Conservation (phyloP, 2,797 vertebrate species). For the Rachycentron canadum region DNA sequence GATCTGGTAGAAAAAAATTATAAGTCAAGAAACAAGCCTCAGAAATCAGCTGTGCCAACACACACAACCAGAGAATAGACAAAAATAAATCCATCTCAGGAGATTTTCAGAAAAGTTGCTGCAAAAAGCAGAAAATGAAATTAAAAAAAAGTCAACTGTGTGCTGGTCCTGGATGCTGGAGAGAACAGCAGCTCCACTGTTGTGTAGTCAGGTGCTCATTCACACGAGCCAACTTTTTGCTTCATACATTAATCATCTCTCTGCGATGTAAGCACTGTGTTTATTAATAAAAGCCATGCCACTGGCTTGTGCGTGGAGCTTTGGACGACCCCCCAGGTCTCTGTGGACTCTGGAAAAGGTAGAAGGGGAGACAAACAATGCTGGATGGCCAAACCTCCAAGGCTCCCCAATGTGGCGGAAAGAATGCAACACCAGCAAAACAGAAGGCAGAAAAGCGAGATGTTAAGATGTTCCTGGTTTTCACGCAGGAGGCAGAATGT, state of each 20-base stretch:
- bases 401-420: constrained; percentile 73
- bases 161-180: constrained; percentile 7
- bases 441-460: constrained; percentile 43
- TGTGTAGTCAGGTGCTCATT: constrained; percentile 62
- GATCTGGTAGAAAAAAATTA: not conserved
- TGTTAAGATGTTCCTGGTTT: constrained; percentile 60
- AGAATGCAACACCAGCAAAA: constrained; percentile 77
- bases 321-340: constrained; percentile 54
- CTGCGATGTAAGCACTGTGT: constrained; percentile 20
- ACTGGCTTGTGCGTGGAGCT: constrained; percentile 9
- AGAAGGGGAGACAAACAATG: constrained; percentile 67
- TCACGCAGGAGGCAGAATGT: constrained; percentile 42
- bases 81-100: not conserved
- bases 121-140: constrained; percentile 17
- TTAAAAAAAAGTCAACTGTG: not conserved
- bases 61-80: not conserved
- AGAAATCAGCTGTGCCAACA: not conserved
- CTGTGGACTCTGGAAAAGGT: constrained; percentile 64
- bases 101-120: not conserved
- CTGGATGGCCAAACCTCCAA: constrained; percentile 57
- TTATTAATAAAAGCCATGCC: constrained; percentile 52
- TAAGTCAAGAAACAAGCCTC: not conserved
- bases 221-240: constrained; percentile 30
- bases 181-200: not conserved
- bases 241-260: constrained; percentile 39